These are phyloP conservation scores for Brachyopa scutellaris DNA, from an alignment of 2,888 invertebrate genomes.

Conservation along the genomic window DNA sequence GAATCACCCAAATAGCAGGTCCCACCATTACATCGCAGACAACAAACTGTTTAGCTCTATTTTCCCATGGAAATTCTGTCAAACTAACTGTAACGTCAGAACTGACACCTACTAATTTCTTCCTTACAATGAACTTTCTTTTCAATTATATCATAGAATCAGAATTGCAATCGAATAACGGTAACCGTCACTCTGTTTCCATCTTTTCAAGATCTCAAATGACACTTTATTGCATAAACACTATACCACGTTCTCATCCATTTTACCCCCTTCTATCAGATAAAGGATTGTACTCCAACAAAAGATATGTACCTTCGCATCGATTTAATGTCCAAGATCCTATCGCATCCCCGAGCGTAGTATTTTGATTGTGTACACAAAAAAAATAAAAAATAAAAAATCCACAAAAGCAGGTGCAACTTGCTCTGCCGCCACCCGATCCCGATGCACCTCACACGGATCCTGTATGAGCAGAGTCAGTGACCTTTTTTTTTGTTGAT, in stretches of 20 bases:
- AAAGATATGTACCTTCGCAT: conserved; percentile 41
- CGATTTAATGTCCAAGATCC: conserved; percentile 69
- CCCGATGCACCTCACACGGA: conserved; percentile 62
- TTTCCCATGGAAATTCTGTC: too few species aligned
- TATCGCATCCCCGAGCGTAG: conserved; percentile 43
- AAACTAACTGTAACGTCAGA: too few species aligned
- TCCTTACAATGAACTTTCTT: too few species aligned
- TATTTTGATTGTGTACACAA: conserved; percentile 35
- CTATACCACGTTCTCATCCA: conserved; percentile 12
- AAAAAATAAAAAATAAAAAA: conserved; percentile 17
- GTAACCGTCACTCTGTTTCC: conserved; percentile 19
- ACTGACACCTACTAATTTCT: too few species aligned
- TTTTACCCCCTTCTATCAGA: conserved; percentile 19
- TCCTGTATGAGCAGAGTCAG: conserved; percentile 52
- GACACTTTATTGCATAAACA: conserved; percentile 52
- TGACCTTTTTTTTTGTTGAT: conserved; percentile 57
- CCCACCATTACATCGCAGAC: too few species aligned
- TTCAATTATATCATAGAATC: conserved; percentile 37
- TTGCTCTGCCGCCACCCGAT: conserved; percentile 21
- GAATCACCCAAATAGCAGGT: too few species aligned
- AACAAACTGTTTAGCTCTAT: too few species aligned
- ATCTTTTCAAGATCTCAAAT: conserved; percentile 47
- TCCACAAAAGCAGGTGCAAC: conserved; percentile 67
- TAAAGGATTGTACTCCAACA: conserved; percentile 53
- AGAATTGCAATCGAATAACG: conserved; percentile 66